A percentile compares a stretch with the other conserved stretches of the same genome.
Evolutionary conservation across 2,113 vertebrate species (phyloP).

Genomic region (Nestor notabilis): DNA sequence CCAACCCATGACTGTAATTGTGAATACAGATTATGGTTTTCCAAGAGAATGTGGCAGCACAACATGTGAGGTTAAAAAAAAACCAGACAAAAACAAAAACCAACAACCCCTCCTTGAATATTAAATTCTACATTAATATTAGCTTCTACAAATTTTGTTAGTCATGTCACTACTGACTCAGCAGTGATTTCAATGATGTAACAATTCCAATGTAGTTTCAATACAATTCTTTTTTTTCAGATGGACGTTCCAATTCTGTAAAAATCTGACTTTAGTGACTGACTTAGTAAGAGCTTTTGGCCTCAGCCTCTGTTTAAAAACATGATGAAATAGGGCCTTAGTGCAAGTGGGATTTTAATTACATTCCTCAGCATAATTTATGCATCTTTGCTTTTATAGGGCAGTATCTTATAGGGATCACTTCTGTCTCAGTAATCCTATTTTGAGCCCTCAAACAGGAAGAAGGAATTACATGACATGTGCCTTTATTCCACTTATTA

Average conservation of each 20-base stretch:
- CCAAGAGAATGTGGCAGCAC: background rate
- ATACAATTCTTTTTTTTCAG: background rate
- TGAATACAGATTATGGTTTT: background rate
- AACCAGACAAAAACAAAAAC: fast-evolving
- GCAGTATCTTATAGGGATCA: background rate
- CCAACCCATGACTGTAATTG: background rate
- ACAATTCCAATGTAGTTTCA: background rate
- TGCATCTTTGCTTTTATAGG: background rate
- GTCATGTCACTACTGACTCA: background rate
- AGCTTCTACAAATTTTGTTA: background rate
- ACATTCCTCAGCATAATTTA: background rate
- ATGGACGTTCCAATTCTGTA: background rate
- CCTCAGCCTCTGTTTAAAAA: background rate
- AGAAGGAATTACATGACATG: background rate
- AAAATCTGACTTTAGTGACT: background rate
- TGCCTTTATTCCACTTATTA: background rate
- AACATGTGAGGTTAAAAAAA: background rate
- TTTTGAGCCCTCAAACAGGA: background rate
- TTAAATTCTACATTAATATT: background rate
- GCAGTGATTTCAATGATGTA: background rate
- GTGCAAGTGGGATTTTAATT: background rate
- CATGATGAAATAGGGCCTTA: background rate
- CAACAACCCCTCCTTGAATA: background rate
- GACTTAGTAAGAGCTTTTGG: background rate
- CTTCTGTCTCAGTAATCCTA: background rate